These are phyloP conservation scores for Cryptosula pallasiana DNA, from an alignment of 2,888 invertebrate species.

Conservation along the genomic window DNA sequence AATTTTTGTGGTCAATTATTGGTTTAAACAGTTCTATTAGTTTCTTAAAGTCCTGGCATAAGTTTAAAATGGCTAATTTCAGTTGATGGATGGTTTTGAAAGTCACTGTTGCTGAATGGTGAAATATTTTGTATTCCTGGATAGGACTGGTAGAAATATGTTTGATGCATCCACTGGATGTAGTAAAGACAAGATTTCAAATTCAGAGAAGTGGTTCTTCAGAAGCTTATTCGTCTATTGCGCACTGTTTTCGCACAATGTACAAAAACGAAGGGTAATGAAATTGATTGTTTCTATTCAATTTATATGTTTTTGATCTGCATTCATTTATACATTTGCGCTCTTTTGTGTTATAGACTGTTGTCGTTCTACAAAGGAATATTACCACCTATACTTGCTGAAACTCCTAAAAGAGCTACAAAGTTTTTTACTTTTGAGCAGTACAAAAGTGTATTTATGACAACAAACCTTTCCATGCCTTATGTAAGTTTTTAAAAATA, in stretches of 20 bases:
- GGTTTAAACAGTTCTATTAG: background rate
- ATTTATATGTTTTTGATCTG: too few species aligned
- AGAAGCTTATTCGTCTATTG: constrained; percentile 70
- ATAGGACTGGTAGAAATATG: constrained; percentile 82
- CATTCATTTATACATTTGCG: too few species aligned
- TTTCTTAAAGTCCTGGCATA: too few species aligned
- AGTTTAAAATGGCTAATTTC: too few species aligned
- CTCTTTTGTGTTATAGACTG: constrained; percentile 47
- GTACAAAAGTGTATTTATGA: constrained; percentile 75
- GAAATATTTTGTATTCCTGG: constrained; percentile 6
- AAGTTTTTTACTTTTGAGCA: constrained; percentile 94
- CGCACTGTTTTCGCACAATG: constrained; percentile 85
- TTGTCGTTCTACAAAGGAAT: constrained; percentile 87
- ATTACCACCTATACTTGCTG: constrained; percentile 83
- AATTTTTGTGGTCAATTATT: constrained; percentile 23
- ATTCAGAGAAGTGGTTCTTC: constrained; percentile 59
- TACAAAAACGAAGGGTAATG: constrained; percentile 70
- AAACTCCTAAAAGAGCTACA: constrained; percentile 88
- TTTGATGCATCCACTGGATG: constrained; percentile 91
- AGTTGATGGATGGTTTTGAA: too few species aligned
- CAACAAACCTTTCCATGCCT: constrained; percentile 20
- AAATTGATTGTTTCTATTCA: too few species aligned
- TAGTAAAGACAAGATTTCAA: constrained; percentile 85
- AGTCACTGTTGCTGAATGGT: too few species aligned
- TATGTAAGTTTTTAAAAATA: constrained; percentile 1